A percentile compares a stretch with the other conserved stretches of the same genome.
Evolutionary conservation across 2,888 invertebrate genomes (phyloP).

Genomic region (Hemicrepidius hirtus): DNA sequence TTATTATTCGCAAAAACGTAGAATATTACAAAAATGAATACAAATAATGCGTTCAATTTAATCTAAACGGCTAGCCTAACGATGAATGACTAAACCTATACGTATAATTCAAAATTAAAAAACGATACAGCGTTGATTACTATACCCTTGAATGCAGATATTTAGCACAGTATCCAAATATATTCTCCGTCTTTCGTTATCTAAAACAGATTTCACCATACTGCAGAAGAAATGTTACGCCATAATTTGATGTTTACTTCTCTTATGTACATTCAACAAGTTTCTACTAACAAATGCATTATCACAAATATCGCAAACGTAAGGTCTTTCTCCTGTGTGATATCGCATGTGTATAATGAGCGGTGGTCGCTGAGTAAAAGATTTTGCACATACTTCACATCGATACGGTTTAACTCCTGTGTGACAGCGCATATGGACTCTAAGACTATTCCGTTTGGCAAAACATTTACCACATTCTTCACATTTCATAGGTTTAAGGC

Average conservation of each 20-base stretch:
- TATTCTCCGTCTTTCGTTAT: too few relatives aligned
- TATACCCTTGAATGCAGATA: too few relatives aligned
- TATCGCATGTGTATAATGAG: constrained; percentile 71
- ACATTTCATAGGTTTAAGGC: constrained; percentile 58
- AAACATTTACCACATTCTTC: constrained; percentile 67
- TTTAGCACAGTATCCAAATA: too few relatives aligned
- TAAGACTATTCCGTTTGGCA: constrained; percentile 78
- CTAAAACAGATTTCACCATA: too few relatives aligned
- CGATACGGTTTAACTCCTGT: constrained; percentile 78
- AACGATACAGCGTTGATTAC: too few relatives aligned
- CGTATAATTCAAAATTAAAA: too few relatives aligned
- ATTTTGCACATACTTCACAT: constrained; percentile 76
- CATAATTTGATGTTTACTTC: constrained; percentile 16
- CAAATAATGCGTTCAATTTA: too few relatives aligned
- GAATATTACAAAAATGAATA: too few relatives aligned
- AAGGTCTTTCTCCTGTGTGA: constrained; percentile 72
- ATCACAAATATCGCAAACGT: constrained; percentile 67
- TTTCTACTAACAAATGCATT: constrained; percentile 62
- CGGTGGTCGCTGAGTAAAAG: constrained; percentile 75
- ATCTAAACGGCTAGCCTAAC: too few relatives aligned
- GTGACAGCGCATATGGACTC: constrained; percentile 79
- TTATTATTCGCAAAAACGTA: too few relatives aligned
- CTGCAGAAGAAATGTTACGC: neutral
- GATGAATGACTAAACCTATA: too few relatives aligned
- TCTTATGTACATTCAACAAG: constrained; percentile 55